Evolutionary conservation across 2,113 vertebrate genomes (phyloP).

Genomic region (Marmota monax): DNA sequence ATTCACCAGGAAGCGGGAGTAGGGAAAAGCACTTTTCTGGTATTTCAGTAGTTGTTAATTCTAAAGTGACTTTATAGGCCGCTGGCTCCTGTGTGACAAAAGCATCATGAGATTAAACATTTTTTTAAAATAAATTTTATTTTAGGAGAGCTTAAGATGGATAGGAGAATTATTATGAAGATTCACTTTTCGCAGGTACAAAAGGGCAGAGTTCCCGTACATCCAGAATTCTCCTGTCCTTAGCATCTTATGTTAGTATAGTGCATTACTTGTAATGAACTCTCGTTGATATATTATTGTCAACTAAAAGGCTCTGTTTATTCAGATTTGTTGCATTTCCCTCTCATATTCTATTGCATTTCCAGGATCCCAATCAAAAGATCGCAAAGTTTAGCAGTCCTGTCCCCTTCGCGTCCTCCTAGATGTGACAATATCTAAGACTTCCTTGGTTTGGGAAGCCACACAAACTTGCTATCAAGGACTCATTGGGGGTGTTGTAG

Average conservation of each 20-base stretch:
- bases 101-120: neutral
- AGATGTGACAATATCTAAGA: neutral
- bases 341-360: neutral
- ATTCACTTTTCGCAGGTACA: neutral
- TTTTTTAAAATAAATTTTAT: neutral
- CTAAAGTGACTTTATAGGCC: neutral
- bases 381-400: neutral
- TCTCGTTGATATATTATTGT: neutral
- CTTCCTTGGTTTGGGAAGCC: neutral
- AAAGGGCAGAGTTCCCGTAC: neutral
- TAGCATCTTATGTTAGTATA: neutral
- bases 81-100: neutral
- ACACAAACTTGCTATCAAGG: too few species aligned
- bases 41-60: neutral
- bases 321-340: neutral
- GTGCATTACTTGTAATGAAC: neutral
- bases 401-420: neutral
- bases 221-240: neutral
- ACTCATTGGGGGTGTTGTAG: neutral
- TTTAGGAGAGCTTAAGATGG: neutral
- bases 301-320: neutral
- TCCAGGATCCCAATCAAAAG: neutral
- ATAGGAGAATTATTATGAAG: neutral
- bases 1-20: neutral
- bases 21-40: neutral